Evolutionary conservation across 2,113 vertebrate genomes (phyloP).

Genomic region (Phoenicopterus ruber): DNA sequence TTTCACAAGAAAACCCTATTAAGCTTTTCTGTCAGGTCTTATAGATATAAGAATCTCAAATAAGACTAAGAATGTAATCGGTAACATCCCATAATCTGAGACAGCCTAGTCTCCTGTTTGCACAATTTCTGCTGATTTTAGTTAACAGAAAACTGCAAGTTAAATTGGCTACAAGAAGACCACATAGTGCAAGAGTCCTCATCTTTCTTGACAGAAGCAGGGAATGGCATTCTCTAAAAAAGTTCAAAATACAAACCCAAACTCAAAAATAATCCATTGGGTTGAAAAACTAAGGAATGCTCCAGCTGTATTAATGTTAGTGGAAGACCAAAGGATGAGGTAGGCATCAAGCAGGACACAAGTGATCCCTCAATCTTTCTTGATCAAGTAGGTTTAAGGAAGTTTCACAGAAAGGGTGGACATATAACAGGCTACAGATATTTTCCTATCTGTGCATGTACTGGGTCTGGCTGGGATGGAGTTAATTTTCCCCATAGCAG

Average conservation of each 20-base stretch:
- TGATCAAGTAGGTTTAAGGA: neutral
- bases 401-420: neutral
- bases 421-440: neutral
- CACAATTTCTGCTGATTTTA: neutral
- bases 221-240: neutral
- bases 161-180: neutral
- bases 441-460: neutral
- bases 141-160: neutral
- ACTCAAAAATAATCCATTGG: neutral
- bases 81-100: neutral
- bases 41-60: neutral
- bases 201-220: neutral
- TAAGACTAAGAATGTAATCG: neutral
- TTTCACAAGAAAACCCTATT: neutral
- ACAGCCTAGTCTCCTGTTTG: rapidly evolving
- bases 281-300: neutral
- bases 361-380: neutral
- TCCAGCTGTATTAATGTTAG: neutral
- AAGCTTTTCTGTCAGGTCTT: neutral
- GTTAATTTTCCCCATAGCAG: neutral
- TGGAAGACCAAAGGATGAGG: neutral
- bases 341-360: neutral
- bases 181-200: neutral
- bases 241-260: neutral
- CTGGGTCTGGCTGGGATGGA: neutral